Evolutionary conservation across 2,888 invertebrate genomes (phyloP).

Genomic region (Hypselothyrea guttata): DNA sequence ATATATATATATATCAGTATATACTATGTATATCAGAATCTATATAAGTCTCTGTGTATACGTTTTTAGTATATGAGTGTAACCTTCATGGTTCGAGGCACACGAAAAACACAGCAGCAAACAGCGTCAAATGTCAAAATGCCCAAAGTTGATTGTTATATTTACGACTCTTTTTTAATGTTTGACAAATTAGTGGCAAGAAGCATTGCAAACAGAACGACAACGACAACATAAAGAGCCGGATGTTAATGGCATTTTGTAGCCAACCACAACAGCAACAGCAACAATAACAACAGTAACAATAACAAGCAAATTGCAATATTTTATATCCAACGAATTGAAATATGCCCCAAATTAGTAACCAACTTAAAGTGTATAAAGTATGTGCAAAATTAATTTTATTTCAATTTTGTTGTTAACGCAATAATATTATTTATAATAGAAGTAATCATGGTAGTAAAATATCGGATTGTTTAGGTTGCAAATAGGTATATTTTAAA

Average conservation of each 20-base stretch:
- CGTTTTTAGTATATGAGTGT: slow-evolving; percentile 16
- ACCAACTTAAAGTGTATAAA: too few species aligned
- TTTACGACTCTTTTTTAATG: slow-evolving; percentile 73
- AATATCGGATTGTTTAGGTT: too few species aligned
- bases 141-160: slow-evolving; percentile 73
- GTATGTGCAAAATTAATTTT: too few species aligned
- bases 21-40: slow-evolving; percentile 5
- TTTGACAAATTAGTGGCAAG: slow-evolving; percentile 70
- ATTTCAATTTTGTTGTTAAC: too few species aligned
- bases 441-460: too few species aligned
- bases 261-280: slow-evolving; percentile 8
- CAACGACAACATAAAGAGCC: slow-evolving; percentile 37
- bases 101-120: slow-evolving; percentile 36
- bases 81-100: slow-evolving; percentile 65
- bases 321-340: too few species aligned
- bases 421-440: too few species aligned
- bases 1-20: slow-evolving; percentile 6
- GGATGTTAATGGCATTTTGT: too few species aligned
- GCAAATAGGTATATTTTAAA: too few species aligned
- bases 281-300: slow-evolving; percentile 38
- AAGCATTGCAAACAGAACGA: slow-evolving; percentile 44
- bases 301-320: slow-evolving; percentile 24
- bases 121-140: slow-evolving; percentile 64
- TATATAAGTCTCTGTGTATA: slow-evolving; percentile 12
- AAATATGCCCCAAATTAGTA: too few species aligned